A percentile compares a stretch with the other conserved stretches of the same genome.
Conservation (phyloP, 2,888 invertebrate species). For the Mongoloraphidia duomilia region DNA sequence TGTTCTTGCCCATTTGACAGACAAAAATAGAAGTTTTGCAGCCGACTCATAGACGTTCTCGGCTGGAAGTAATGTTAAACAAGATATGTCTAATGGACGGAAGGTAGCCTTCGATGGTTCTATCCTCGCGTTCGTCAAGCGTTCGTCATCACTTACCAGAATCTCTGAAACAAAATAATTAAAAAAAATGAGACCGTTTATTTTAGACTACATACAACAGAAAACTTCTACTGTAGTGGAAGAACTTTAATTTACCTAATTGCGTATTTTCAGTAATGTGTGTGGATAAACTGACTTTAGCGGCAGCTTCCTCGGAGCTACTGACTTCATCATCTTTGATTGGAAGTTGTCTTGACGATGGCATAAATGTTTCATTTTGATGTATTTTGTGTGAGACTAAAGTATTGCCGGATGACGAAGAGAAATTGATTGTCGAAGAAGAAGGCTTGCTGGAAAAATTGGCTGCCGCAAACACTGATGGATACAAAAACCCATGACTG, state of each 20-base stretch:
- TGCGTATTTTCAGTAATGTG: too few species aligned
- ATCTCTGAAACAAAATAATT: background rate
- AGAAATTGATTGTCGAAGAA: conserved; percentile 5
- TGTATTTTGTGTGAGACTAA: background rate
- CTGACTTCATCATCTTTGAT: conserved; percentile 61
- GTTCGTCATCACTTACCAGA: background rate
- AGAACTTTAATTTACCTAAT: too few species aligned
- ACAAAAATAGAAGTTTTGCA: conserved; percentile 58
- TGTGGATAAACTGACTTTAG: conserved; percentile 8
- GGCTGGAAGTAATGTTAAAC: conserved; percentile 36
- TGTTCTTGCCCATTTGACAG: conserved; percentile 67
- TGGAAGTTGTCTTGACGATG: conserved; percentile 14
- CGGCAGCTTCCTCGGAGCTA: conserved; percentile 53
- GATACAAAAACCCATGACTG: conserved; percentile 27
- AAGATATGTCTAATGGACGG: conserved; percentile 25
- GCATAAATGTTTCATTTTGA: background rate
- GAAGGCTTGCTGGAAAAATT: conserved; percentile 27
- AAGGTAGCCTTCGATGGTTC: conserved; percentile 12
- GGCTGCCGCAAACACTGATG: conserved; percentile 25
- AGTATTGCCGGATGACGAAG: background rate
- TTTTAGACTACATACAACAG: too few species aligned
- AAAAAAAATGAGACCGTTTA: background rate
- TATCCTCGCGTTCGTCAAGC: background rate
- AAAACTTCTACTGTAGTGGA: too few species aligned
- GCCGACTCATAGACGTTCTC: conserved; percentile 56